Percentiles rank a stretch among this genome's conserved stretches.
Conservation (phyloP, 2,888 invertebrate genomes). For the Andrena bicolor region DNA sequence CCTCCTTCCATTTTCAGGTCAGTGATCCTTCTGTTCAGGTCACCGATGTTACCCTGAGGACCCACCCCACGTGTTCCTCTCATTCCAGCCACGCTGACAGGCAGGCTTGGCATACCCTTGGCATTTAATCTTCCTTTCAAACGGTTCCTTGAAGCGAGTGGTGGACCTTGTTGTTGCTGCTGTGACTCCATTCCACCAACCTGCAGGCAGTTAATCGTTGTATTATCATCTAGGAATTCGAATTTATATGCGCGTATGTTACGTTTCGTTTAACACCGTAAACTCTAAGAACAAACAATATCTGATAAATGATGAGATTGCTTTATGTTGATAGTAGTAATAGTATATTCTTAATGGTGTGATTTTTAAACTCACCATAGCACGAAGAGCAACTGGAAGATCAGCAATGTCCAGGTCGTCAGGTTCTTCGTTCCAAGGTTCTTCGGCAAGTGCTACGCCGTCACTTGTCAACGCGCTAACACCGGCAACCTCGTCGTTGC, state of each 20-base stretch:
- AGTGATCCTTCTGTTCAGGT: conserved; percentile 90
- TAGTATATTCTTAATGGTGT: too few relatives aligned
- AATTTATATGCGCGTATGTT: background rate
- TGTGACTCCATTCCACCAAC: conserved; percentile 84
- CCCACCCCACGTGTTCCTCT: conserved; percentile 80
- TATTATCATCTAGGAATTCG: background rate
- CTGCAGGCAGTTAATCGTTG: conserved; percentile 62
- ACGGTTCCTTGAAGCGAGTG: conserved; percentile 85
- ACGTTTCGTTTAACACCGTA: background rate
- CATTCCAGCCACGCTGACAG: conserved; percentile 81
- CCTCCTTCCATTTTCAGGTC: conserved; percentile 90
- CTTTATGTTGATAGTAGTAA: too few relatives aligned
- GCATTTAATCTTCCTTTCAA: conserved; percentile 88
- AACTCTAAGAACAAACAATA: background rate
- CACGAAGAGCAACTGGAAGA: conserved; percentile 92
- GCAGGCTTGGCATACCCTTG: conserved; percentile 85
- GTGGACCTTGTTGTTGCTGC: conserved; percentile 72
- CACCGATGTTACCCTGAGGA: conserved; percentile 87
- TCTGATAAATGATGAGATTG: too few relatives aligned
- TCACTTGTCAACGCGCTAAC: conserved; percentile 87
- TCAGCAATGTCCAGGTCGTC: conserved; percentile 88
- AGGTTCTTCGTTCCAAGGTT: conserved; percentile 86
- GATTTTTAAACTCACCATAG: conserved; percentile 89
- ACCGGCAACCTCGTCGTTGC: conserved; percentile 87
- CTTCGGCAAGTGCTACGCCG: conserved; percentile 85